These are phyloP conservation scores for Frankliniella intonsa DNA, from an alignment of 2,888 invertebrate genomes.

Conservation along the genomic window DNA sequence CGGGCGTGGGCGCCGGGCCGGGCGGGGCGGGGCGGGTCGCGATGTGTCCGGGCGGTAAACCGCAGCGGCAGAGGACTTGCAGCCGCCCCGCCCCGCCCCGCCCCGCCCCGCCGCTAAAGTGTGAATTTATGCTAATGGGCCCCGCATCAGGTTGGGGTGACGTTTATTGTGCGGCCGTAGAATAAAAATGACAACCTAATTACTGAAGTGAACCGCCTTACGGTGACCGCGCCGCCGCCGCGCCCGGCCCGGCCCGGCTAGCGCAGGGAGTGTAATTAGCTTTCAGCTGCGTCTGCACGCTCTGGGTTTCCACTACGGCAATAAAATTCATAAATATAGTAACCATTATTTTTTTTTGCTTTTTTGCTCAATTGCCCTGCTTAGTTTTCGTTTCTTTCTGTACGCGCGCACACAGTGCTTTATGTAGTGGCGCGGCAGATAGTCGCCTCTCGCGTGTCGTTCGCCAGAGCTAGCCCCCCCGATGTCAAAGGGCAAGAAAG, in stretches of 20 bases:
- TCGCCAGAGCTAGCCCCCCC: too few species aligned
- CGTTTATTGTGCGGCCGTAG: not conserved
- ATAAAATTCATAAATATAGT: too few species aligned
- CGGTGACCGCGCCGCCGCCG: not conserved
- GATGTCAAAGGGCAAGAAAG: too few species aligned
- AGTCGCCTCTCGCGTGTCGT: too few species aligned
- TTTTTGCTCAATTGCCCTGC: too few species aligned
- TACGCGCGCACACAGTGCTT: too few species aligned
- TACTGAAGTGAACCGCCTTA: not conserved
- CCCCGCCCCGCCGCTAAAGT: not conserved
- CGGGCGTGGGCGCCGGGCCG: not conserved
- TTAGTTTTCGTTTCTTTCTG: too few species aligned
- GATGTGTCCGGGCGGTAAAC: not conserved
- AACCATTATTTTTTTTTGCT: too few species aligned
- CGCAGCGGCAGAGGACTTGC: not conserved
- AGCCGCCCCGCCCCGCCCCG: not conserved
- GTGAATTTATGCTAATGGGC: conserved; percentile 22
- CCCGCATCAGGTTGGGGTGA: conserved; percentile 11
- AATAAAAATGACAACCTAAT: conserved; percentile 22
- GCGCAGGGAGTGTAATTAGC: not conserved
- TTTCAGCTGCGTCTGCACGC: not conserved
- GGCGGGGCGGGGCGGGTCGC: not conserved
- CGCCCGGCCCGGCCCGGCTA: too few species aligned
- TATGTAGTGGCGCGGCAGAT: too few species aligned
- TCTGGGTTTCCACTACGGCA: too few species aligned